Percentiles rank a stretch among this genome's conserved stretches.
Conservation (phyloP, 2,888 invertebrate genomes). For the Gibbula magus region DNA sequence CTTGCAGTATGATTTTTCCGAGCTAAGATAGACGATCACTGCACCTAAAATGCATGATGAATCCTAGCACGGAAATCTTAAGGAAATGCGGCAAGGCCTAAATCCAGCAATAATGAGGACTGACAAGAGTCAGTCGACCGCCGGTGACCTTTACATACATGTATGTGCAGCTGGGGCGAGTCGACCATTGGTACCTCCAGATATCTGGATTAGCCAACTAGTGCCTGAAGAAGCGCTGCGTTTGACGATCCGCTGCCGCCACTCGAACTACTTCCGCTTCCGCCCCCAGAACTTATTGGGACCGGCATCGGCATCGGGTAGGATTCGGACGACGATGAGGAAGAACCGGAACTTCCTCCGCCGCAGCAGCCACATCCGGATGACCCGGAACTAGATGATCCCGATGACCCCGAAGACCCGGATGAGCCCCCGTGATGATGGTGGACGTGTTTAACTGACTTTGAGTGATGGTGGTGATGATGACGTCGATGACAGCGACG, state of each 20-base stretch:
- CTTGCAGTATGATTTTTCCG: no score
- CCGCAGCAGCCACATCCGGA: constrained; percentile 7
- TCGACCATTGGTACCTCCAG: no score
- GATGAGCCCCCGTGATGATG: not conserved
- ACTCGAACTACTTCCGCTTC: not conserved
- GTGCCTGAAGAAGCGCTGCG: not conserved
- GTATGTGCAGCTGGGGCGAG: no score
- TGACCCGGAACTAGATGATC: constrained; percentile 22
- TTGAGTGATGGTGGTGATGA: constrained; percentile 2
- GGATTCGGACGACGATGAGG: not conserved
- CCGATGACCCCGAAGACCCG: not conserved
- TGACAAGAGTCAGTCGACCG: no score
- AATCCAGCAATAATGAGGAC: no score
- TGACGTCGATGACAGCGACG: no score
- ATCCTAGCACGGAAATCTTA: no score
- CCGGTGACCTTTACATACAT: no score
- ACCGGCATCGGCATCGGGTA: not conserved
- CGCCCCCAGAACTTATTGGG: not conserved
- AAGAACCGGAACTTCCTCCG: not conserved
- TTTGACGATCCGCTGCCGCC: not conserved
- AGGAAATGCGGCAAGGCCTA: no score
- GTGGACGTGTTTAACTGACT: not conserved
- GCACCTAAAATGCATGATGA: no score
- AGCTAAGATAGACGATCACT: no score
- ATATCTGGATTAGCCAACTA: not conserved